Conservation (phyloP, 2,113 vertebrate species). For the Hirundichthys speculiger region DNA sequence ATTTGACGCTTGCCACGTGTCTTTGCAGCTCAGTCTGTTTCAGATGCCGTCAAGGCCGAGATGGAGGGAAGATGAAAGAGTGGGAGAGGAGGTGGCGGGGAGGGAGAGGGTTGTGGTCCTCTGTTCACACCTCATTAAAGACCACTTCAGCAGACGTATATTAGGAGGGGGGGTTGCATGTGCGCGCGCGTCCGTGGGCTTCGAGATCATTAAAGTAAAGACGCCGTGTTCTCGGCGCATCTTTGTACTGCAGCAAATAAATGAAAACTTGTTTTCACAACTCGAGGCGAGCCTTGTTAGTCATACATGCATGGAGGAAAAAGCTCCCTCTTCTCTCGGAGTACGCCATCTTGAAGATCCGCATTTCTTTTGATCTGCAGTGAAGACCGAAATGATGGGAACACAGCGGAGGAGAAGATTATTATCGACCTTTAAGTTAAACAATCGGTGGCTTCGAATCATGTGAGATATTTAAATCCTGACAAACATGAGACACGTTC, state of each 20-base stretch:
- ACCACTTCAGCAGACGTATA: slow-evolving; percentile 70
- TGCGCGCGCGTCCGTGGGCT: slow-evolving; percentile 20
- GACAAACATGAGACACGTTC: too few relatives aligned
- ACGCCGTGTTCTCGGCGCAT: slow-evolving; percentile 24
- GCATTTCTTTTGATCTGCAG: neutral
- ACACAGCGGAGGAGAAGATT: neutral
- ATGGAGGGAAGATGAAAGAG: slow-evolving; percentile 48
- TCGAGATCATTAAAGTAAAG: slow-evolving; percentile 41
- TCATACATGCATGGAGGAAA: slow-evolving; percentile 13
- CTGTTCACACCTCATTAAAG: slow-evolving; percentile 78
- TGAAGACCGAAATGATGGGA: neutral
- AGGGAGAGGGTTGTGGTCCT: slow-evolving; percentile 49
- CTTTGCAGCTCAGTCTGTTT: slow-evolving; percentile 29
- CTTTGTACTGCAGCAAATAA: slow-evolving; percentile 39
- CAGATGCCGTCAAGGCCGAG: slow-evolving; percentile 28
- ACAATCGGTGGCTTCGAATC: neutral
- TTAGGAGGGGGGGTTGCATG: slow-evolving; percentile 53
- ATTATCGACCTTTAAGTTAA: neutral
- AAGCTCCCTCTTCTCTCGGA: neutral
- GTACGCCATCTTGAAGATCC: neutral
- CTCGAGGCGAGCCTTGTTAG: slow-evolving; percentile 47
- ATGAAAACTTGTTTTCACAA: slow-evolving; percentile 50
- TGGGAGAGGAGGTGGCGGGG: slow-evolving; percentile 21
- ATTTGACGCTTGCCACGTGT: too few relatives aligned
- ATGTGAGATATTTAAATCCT: neutral